These are phyloP conservation scores for Napeogenes sylphis DNA, from an alignment of 2,888 invertebrate genomes.

Conservation along the genomic window DNA sequence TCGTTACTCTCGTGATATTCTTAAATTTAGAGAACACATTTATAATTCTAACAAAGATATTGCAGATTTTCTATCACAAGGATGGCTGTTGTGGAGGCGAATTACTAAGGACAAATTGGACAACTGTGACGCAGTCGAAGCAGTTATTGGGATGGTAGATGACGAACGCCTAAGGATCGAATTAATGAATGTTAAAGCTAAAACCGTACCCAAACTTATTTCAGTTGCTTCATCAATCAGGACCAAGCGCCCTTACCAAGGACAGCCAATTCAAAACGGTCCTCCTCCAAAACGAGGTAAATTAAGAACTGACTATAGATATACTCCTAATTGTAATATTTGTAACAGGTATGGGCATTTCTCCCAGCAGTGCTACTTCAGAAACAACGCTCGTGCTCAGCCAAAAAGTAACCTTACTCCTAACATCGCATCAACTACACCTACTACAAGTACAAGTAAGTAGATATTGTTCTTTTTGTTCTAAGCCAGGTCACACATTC, in stretches of 20 bases:
- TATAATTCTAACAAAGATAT: conserved; percentile 35
- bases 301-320: background rate
- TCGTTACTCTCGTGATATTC: conserved; percentile 37
- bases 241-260: background rate
- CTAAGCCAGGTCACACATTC: conserved; percentile 31
- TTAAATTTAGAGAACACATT: conserved; percentile 35
- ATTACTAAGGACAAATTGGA: conserved; percentile 35
- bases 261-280: background rate
- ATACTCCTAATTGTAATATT: conserved; percentile 3
- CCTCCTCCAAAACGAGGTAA: conserved; percentile 3
- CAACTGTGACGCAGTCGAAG: conserved; percentile 18
- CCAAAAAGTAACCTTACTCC: background rate
- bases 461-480: conserved; percentile 31
- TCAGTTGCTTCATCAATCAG: conserved; percentile 16
- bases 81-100: conserved; percentile 38
- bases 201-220: conserved; percentile 20
- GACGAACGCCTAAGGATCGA: conserved; percentile 35
- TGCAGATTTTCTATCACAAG: conserved; percentile 35
- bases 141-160: conserved; percentile 31
- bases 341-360: conserved; percentile 7
- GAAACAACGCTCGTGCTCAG: background rate
- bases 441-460: background rate
- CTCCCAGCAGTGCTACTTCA: background rate
- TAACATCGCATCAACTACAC: background rate
- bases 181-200: conserved; percentile 20